These are phyloP conservation scores for Xyliphius kryptos DNA, from an alignment of 2,113 vertebrate genomes.

Conservation along the genomic window DNA sequence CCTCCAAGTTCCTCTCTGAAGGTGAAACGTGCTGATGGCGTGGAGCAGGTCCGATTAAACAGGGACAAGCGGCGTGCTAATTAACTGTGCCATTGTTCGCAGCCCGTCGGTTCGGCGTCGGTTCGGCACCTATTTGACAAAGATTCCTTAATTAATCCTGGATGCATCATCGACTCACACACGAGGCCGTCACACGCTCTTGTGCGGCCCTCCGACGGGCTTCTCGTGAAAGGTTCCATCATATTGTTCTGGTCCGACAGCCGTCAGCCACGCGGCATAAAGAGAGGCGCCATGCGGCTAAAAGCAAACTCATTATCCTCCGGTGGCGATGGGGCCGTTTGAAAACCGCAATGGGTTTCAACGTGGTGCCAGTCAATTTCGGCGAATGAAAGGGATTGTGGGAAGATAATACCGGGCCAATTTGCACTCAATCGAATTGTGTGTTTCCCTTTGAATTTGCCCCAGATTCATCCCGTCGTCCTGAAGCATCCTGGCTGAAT, in stretches of 20 bases:
- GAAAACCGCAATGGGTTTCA: conserved; percentile 57
- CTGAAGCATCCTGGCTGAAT: conserved; percentile 27
- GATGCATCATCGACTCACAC: too few species aligned
- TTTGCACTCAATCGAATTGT: conserved; percentile 47
- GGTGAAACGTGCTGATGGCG: too few species aligned
- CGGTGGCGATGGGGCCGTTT: conserved; percentile 50
- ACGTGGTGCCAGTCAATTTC: conserved; percentile 48
- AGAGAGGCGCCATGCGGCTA: conserved; percentile 26
- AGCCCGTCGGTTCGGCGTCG: too few species aligned
- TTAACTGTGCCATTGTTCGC: too few species aligned
- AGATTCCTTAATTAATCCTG: too few species aligned
- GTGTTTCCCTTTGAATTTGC: conserved; percentile 38
- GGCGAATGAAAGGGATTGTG: conserved; percentile 45
- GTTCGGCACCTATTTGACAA: too few species aligned
- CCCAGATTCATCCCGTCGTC: conserved; percentile 35
- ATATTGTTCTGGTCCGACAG: conserved; percentile 40
- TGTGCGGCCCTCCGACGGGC: conserved; percentile 40
- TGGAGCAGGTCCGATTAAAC: too few species aligned
- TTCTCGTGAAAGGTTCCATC: too few species aligned
- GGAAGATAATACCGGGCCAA: conserved; percentile 48
- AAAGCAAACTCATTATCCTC: conserved; percentile 55
- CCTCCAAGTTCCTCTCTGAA: too few species aligned
- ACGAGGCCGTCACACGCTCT: neutral
- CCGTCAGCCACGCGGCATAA: conserved; percentile 14
- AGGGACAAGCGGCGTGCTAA: too few species aligned